Evolutionary conservation across 2,113 vertebrate genomes (phyloP).

Genomic region (Chionodraco myersi): DNA sequence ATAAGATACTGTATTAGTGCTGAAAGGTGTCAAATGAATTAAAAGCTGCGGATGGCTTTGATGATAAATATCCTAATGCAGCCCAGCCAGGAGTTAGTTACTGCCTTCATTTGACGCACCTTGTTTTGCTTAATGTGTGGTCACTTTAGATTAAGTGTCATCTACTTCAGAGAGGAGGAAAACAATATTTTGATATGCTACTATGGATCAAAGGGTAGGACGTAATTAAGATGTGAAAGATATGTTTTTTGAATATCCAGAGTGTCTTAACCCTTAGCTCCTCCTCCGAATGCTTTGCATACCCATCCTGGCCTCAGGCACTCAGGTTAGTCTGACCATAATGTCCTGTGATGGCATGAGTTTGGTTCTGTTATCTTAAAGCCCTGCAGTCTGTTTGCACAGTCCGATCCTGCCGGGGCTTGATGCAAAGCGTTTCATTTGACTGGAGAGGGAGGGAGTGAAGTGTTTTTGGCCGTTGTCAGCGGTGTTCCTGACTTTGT

Average conservation of each 20-base stretch:
- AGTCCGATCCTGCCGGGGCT: constrained; percentile 48
- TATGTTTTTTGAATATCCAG: not conserved
- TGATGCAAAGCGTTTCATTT: constrained; percentile 78
- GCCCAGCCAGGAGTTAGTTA: constrained; percentile 73
- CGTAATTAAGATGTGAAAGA: not conserved
- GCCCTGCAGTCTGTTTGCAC: constrained; percentile 70
- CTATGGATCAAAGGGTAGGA: not conserved
- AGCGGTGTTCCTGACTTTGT: constrained; percentile 70
- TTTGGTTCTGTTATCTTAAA: constrained; percentile 79
- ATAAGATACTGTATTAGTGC: constrained; percentile 71
- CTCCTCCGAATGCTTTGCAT: constrained; percentile 66
- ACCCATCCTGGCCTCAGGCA: constrained; percentile 49
- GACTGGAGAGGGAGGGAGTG: constrained; percentile 63
- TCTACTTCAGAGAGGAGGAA: constrained; percentile 9
- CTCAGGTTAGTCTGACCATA: constrained; percentile 70
- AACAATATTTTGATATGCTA: not conserved
- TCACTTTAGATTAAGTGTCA: constrained; percentile 69
- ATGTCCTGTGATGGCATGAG: constrained; percentile 61
- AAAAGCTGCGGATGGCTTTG: constrained; percentile 47
- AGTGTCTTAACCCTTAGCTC: not conserved
- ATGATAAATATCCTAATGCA: constrained; percentile 62
- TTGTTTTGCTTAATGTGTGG: constrained; percentile 62
- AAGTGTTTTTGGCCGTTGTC: constrained; percentile 54
- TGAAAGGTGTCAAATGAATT: constrained; percentile 80
- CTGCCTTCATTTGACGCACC: constrained; percentile 59